These are phyloP conservation scores for Molossus alvarezi DNA, from an alignment of 2,797 vertebrate genomes.

Conservation along the genomic window DNA sequence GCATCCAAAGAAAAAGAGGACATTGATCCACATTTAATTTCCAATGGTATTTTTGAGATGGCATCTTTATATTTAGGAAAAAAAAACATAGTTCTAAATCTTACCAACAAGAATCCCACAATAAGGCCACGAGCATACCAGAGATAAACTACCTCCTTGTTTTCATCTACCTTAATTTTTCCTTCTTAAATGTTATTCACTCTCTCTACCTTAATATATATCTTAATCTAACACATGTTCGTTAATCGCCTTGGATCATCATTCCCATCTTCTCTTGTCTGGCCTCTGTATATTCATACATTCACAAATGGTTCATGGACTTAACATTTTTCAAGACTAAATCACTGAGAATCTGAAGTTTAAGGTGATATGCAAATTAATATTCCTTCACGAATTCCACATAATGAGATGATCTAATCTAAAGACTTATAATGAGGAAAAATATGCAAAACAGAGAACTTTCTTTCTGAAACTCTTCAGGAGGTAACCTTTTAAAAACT, in stretches of 20 bases:
- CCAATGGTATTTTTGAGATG: conserved; percentile 1
- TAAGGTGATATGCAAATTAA: not conserved
- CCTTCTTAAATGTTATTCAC: not conserved
- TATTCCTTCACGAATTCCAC: not conserved
- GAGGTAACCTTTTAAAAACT: not conserved
- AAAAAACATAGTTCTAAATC: not conserved
- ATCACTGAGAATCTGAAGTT: not conserved
- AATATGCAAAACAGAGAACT: not conserved
- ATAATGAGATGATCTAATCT: not conserved
- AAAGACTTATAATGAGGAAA: not conserved
- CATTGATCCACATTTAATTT: not conserved
- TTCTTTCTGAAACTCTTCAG: not conserved
- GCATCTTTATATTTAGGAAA: conserved; percentile 21
- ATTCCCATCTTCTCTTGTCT: not conserved
- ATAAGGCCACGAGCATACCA: not conserved
- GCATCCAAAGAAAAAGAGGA: not conserved
- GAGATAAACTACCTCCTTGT: not conserved
- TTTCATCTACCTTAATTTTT: not conserved
- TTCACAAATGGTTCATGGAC: conserved; percentile 5
- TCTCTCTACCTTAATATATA: not conserved
- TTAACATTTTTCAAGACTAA: not conserved
- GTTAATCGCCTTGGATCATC: not conserved
- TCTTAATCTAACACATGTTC: not conserved
- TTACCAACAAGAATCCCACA: not conserved
- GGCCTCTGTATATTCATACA: not conserved